phyloP scores from a whole-genome alignment of 2,888 invertebrate genomes.

The Patella depressa region DNA sequence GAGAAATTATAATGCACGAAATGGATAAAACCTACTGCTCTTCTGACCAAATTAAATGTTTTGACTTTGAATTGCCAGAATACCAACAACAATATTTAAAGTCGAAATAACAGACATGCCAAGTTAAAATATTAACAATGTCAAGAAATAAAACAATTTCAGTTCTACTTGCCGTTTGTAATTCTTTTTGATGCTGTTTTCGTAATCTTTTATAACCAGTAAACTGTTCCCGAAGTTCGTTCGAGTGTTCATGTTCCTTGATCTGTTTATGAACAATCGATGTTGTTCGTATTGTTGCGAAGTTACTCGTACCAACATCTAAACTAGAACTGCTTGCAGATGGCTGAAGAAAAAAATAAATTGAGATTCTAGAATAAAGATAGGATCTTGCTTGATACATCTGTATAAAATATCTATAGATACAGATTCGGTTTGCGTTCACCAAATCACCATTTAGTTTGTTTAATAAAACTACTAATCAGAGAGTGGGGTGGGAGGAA shows the following conservation, averaged over 20 bases:
- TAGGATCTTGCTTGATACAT: not conserved
- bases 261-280: conserved; percentile 98
- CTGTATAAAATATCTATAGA: not conserved
- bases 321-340: conserved; percentile 46
- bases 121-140: too few relatives aligned
- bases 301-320: conserved; percentile 86
- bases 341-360: conserved; percentile 33
- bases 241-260: conserved; percentile 96
- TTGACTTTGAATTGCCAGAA: too few relatives aligned
- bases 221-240: conserved; percentile 99
- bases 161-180: conserved; percentile 75
- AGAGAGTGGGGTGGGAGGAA: too few relatives aligned
- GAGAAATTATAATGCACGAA: too few relatives aligned
- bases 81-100: too few relatives aligned
- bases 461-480: too few relatives aligned
- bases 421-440: too few relatives aligned
- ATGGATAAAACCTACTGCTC: too few relatives aligned
- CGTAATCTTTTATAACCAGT: conserved; percentile 98
- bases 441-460: too few relatives aligned
- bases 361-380: not conserved
- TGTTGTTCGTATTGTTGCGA: conserved; percentile 97
- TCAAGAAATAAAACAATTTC: not conserved
- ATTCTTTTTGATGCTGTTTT: conserved; percentile 95
- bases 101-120: too few relatives aligned
- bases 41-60: too few relatives aligned